Percentiles rank a stretch among this genome's conserved stretches.
Conservation (phyloP, 2,888 invertebrate species). For the Sarcophaga carnaria region DNA sequence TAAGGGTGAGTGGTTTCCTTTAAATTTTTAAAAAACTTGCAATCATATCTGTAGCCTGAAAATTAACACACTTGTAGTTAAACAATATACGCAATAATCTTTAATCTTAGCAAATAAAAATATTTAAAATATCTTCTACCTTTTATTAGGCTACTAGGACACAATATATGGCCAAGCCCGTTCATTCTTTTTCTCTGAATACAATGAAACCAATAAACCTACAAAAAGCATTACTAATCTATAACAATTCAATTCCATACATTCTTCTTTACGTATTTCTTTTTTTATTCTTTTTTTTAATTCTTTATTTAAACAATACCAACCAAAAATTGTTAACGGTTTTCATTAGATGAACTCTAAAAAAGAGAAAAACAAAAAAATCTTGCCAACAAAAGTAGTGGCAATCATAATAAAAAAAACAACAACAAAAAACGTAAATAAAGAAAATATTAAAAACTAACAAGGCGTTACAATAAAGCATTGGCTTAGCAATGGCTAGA, state of each 20-base stretch:
- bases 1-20: too few species aligned
- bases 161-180: slow-evolving; percentile 53
- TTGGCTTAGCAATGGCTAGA: slow-evolving; percentile 1
- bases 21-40: too few species aligned
- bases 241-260: slow-evolving; percentile 54
- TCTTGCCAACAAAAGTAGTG: slow-evolving; percentile 30
- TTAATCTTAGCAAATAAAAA: too few species aligned
- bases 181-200: slow-evolving; percentile 12
- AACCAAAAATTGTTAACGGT: slow-evolving; percentile 61
- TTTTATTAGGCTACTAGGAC: slow-evolving; percentile 63
- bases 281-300: not conserved
- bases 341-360: slow-evolving; percentile 60
- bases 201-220: slow-evolving; percentile 42
- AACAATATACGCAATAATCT: too few species aligned
- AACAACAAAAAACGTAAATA: slow-evolving; percentile 44
- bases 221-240: slow-evolving; percentile 33
- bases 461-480: slow-evolving; percentile 66
- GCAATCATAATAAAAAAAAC: not conserved
- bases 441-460: slow-evolving; percentile 64
- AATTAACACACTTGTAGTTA: too few species aligned
- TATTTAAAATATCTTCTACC: not conserved
- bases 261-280: not conserved
- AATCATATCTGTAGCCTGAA: too few species aligned
- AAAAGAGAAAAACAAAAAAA: slow-evolving; percentile 2
- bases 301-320: slow-evolving; percentile 45